Evolutionary conservation across 1,140 invertebrate genomes (phyloP), one percentile per base, ranked within the genome.

Genomic region (Apis florea): DNA sequence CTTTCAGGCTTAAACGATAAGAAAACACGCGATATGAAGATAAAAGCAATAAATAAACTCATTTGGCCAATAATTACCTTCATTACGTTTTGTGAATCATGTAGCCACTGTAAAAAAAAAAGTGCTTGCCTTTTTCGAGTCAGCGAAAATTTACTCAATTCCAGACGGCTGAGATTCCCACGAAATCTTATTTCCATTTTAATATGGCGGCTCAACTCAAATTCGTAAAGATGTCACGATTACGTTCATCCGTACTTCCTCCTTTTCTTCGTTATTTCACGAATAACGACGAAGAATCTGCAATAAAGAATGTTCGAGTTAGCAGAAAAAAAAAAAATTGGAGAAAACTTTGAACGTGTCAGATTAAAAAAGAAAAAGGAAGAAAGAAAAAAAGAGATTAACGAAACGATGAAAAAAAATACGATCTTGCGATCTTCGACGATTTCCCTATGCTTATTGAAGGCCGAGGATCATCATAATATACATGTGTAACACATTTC

Each of bases 101-200:
- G 19, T 26, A 26, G 11, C 26, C 8, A n/a, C 17, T 31, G 21
- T 10, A 6, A n/a, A 3, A 17, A 24, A 58, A n/a, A 3, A 17
- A 24, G 49, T 77, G 17, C 5, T 12, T 0, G 9, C 13, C n/a
- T n/a, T n/a, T n/a, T 49, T 21, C 31, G 63, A 68, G 51, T 68
- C 63, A 26, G 31, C 75, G 63, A 59, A 40, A 59, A 61, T 71
- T 63, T 53, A 63, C 63, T 71, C 76, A 49, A 71, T 77, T 49
- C 1, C 31, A 51, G 9, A 24, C 9, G 8, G 0, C n/a, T 11
- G 24, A 40, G 49, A 40, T 31, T 0, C 51, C 4, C 21, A 17
- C 40, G 47, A 69, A 11, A 24, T n/a, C 76, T 69, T 78, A 78
- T 78, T 78, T 78, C 76, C 76, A 78, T 78, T 78, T 78, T 78